phyloP scores from a whole-genome alignment of 2,888 invertebrate genomes.

The Nephrotoma guestfalica region DNA sequence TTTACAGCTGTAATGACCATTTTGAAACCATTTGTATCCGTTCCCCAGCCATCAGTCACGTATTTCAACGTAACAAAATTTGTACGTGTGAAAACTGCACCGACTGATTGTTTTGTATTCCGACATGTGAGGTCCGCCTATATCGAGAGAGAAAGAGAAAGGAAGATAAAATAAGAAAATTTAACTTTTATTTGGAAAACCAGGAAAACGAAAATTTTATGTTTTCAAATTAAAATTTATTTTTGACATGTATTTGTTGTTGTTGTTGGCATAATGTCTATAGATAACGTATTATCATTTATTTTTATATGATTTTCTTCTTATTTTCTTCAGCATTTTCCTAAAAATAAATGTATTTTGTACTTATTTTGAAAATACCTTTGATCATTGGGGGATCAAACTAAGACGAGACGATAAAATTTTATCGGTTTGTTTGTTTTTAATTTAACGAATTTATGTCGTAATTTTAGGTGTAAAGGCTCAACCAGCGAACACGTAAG shows the following conservation, averaged over 20 bases:
- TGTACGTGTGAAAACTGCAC: conserved; percentile 78
- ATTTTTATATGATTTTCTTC: neutral
- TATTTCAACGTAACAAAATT: conserved; percentile 90
- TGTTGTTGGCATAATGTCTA: neutral
- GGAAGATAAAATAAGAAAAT: neutral
- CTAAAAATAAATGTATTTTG: neutral
- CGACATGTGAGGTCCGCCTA: conserved; percentile 86
- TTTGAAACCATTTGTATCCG: conserved; percentile 81
- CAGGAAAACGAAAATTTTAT: neutral
- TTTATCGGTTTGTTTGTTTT: neutral
- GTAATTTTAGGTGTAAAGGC: too few species aligned
- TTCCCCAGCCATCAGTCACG: conserved; percentile 87
- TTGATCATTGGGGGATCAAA: neutral
- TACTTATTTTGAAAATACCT: neutral
- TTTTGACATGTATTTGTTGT: neutral
- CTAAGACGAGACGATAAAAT: neutral
- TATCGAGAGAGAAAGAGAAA: conserved; percentile 13
- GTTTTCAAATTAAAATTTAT: neutral
- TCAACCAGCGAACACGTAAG: too few species aligned
- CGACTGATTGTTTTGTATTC: conserved; percentile 77
- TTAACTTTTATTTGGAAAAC: neutral
- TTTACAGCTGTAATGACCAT: conserved; percentile 89
- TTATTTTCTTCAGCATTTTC: neutral
- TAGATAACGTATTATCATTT: neutral
- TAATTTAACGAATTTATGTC: neutral